A percentile compares a stretch with the other conserved stretches of the same genome.
Evolutionary conservation across 1,140 invertebrate genomes (phyloP).

Genomic region (Ostrea denselamellosa): DNA sequence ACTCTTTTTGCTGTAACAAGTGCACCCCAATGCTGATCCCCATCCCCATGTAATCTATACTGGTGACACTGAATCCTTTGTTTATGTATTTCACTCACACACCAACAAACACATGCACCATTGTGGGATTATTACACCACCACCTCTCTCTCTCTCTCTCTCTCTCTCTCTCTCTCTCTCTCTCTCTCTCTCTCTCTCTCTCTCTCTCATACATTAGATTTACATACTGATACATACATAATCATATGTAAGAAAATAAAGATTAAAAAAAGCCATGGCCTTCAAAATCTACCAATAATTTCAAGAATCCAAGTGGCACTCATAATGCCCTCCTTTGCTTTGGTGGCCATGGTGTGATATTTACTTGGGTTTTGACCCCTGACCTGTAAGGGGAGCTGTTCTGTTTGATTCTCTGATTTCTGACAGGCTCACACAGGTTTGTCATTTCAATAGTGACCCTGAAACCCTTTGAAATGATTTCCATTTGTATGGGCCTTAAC

Average conservation of each 20-base stretch:
- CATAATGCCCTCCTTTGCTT: background rate
- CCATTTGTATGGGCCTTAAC: background rate
- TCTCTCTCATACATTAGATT: too few species aligned
- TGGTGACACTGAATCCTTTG: too few species aligned
- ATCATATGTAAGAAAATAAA: background rate
- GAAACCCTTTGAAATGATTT: background rate
- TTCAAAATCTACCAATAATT: background rate
- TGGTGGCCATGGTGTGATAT: conserved; percentile 2
- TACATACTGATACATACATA: too few species aligned
- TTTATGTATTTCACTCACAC: too few species aligned
- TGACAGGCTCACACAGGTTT: background rate
- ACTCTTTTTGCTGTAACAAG: too few species aligned
- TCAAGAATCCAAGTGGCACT: background rate
- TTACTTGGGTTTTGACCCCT: background rate
- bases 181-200: too few species aligned
- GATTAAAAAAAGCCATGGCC: background rate
- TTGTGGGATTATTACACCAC: too few species aligned
- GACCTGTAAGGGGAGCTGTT: conserved; percentile 1
- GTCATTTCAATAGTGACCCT: conserved; percentile 27
- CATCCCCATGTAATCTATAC: too few species aligned
- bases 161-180: too few species aligned
- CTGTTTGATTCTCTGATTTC: background rate
- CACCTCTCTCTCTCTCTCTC: too few species aligned
- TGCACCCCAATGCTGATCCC: too few species aligned
- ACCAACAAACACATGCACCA: too few species aligned